Percentiles rank a stretch among this genome's conserved stretches.
These are phyloP conservation scores for Enoplolaimus lenunculus DNA, from an alignment of 2,888 invertebrate species.

Conservation along the genomic window DNA sequence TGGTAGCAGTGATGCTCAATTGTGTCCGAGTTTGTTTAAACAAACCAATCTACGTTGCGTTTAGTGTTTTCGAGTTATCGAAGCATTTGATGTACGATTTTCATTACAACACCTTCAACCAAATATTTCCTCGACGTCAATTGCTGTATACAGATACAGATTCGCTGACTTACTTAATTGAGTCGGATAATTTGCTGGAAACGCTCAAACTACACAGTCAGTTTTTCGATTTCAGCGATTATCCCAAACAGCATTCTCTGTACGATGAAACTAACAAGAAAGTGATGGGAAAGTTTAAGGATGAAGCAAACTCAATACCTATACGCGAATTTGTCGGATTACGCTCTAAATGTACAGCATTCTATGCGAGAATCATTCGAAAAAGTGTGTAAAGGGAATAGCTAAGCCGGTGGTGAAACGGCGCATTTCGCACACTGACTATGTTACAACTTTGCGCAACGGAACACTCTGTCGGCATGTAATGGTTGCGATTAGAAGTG, in stretches of 20 bases:
- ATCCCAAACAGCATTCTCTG: background rate
- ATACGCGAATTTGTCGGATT: background rate
- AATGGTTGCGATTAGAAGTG: background rate
- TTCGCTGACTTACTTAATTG: background rate
- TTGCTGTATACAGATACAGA: conserved; percentile 6
- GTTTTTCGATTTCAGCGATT: background rate
- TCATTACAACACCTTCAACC: too few species aligned
- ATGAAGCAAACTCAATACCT: background rate
- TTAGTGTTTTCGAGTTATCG: background rate
- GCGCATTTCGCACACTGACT: background rate
- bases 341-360: background rate
- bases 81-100: conserved; percentile 10
- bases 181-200: background rate
- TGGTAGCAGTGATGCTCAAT: background rate
- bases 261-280: background rate
- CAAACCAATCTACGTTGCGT: conserved; percentile 7
- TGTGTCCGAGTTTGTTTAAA: background rate
- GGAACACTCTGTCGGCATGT: background rate
- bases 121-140: background rate
- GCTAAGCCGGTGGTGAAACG: background rate
- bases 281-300: conserved; percentile 1
- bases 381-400: conserved; percentile 4
- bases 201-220: background rate
- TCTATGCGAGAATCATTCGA: background rate
- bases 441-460: background rate